Evolutionary conservation across 2,888 invertebrate species (phyloP).

Genomic region (Apodemia duryi): DNA sequence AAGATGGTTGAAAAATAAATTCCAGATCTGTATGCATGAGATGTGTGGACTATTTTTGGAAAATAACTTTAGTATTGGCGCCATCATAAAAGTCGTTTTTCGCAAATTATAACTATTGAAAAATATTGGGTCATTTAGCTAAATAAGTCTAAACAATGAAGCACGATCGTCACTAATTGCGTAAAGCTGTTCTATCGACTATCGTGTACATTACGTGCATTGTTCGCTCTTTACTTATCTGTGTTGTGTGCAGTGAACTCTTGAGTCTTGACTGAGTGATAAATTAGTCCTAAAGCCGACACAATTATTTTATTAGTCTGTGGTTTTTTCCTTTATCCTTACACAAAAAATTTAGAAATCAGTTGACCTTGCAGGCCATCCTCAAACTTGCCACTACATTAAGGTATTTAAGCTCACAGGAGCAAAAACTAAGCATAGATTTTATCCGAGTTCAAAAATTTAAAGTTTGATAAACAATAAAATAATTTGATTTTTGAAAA

Average conservation of each 20-base stretch:
- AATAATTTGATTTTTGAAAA: too few relatives aligned
- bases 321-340: too few relatives aligned
- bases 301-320: too few relatives aligned
- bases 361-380: too few relatives aligned
- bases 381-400: too few relatives aligned
- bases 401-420: too few relatives aligned
- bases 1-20: too few relatives aligned
- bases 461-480: too few relatives aligned
- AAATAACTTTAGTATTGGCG: not conserved
- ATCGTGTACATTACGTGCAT: not conserved
- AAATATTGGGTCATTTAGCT: not conserved
- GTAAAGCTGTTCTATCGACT: not conserved
- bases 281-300: not conserved
- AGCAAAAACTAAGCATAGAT: too few relatives aligned
- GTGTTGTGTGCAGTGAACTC: not conserved
- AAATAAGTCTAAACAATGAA: constrained; percentile 9
- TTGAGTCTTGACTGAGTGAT: not conserved
- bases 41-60: not conserved
- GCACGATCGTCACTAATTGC: not conserved
- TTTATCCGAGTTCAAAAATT: too few relatives aligned
- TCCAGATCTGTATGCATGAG: too few relatives aligned
- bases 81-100: not conserved
- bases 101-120: not conserved
- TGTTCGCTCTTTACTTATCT: not conserved
- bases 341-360: too few relatives aligned